A percentile compares a stretch with the other conserved stretches of the same genome.
These are phyloP conservation scores for Acrocephalus arundinaceus DNA, from an alignment of 2,113 vertebrate species.

Conservation along the genomic window DNA sequence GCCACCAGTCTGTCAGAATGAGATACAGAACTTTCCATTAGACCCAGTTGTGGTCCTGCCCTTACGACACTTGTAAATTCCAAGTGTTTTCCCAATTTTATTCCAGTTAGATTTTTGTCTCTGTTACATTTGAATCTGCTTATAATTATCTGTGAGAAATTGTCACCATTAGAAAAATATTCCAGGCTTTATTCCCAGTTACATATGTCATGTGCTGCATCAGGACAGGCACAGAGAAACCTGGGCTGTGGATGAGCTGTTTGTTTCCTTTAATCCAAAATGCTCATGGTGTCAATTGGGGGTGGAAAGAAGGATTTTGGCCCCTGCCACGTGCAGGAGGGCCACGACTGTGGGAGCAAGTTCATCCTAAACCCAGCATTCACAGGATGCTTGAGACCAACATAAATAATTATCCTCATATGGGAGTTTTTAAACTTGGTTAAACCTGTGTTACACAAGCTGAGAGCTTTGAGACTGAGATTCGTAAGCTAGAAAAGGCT, in stretches of 20 bases:
- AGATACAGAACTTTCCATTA: background rate
- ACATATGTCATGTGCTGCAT: background rate
- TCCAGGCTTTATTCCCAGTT: background rate
- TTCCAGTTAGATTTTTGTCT: background rate
- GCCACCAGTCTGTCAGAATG: background rate
- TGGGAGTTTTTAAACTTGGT: background rate
- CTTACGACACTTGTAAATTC: background rate
- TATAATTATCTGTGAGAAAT: background rate
- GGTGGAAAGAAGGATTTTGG: background rate
- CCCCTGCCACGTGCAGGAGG: rapidly evolving
- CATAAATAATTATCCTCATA: background rate
- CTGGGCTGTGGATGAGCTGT: background rate
- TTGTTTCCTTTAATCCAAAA: background rate
- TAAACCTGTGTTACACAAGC: background rate
- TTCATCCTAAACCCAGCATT: background rate
- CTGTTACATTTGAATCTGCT: background rate
- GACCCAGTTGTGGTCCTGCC: background rate
- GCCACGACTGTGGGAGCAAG: rapidly evolving
- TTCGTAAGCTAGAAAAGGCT: background rate
- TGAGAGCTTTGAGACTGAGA: background rate
- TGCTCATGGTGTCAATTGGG: rapidly evolving
- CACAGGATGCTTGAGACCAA: background rate
- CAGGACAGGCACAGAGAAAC: background rate
- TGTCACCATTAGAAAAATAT: background rate
- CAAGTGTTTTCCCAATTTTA: background rate